Conservation (phyloP, 2,113 vertebrate genomes). For the Pionites leucogaster region DNA sequence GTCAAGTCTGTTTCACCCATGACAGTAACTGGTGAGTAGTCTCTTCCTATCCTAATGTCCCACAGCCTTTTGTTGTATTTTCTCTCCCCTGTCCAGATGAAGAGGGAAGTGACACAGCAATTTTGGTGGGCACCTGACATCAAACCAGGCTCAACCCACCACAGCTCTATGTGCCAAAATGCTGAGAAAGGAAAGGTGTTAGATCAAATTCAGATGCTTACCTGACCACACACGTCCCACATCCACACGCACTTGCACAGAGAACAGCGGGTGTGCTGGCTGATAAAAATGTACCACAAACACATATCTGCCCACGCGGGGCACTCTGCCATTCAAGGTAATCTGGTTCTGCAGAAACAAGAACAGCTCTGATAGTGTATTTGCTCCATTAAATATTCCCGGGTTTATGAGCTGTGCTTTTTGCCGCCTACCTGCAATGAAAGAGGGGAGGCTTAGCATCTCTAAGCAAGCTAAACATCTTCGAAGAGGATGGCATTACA, state of each 20-base stretch:
- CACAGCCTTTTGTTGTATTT: neutral
- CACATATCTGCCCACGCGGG: slow-evolving; percentile 75
- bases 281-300: slow-evolving; percentile 88
- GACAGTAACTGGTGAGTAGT: neutral
- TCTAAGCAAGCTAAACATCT: neutral
- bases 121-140: neutral
- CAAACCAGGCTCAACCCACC: neutral
- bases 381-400: neutral
- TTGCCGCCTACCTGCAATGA: neutral
- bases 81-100: neutral
- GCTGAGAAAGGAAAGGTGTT: neutral
- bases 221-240: slow-evolving; percentile 78
- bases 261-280: slow-evolving; percentile 75
- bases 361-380: neutral
- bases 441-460: neutral
- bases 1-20: neutral
- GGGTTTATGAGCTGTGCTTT: neutral
- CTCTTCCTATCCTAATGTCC: neutral
- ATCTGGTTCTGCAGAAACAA: slow-evolving; percentile 79
- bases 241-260: slow-evolving; percentile 77
- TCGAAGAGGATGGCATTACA: neutral
- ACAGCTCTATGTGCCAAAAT: neutral
- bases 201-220: slow-evolving; percentile 57
- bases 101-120: neutral
- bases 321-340: slow-evolving; percentile 76